These are phyloP conservation scores for Lonchura striata DNA, from an alignment of 2,113 vertebrate genomes.

Conservation along the genomic window DNA sequence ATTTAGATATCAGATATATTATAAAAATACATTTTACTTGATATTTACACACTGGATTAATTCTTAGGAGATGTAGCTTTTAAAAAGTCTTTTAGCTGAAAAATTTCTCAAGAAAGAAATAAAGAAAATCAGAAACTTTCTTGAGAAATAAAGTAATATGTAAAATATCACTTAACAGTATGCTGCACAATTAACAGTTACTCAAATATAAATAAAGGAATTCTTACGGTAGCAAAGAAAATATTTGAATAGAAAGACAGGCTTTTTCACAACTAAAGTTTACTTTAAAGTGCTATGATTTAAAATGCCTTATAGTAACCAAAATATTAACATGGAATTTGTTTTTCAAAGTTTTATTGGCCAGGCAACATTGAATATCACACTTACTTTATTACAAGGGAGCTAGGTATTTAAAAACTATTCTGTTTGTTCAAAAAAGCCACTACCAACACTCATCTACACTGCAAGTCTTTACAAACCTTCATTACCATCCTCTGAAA, in stretches of 20 bases:
- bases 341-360: background rate
- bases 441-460: conserved; percentile 18
- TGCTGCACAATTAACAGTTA: background rate
- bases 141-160: background rate
- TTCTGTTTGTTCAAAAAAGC: background rate
- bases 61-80: background rate
- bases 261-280: background rate
- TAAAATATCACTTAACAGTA: background rate
- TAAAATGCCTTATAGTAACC: background rate
- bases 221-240: background rate
- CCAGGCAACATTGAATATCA: background rate
- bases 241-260: background rate
- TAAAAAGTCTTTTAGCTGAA: background rate
- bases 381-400: conserved; percentile 38
- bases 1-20: background rate
- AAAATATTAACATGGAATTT: background rate
- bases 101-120: background rate
- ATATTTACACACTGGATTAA: background rate
- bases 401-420: background rate
- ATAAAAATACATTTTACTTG: background rate
- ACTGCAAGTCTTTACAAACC: conserved; percentile 58
- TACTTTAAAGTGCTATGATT: background rate
- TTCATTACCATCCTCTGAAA: conserved; percentile 52
- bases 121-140: background rate
- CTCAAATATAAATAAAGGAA: background rate